Base-by-base conservation (phyloP, 30 jellyfish, hydroid and myxozoan species). In the Cassiopea xamachana region DNA sequence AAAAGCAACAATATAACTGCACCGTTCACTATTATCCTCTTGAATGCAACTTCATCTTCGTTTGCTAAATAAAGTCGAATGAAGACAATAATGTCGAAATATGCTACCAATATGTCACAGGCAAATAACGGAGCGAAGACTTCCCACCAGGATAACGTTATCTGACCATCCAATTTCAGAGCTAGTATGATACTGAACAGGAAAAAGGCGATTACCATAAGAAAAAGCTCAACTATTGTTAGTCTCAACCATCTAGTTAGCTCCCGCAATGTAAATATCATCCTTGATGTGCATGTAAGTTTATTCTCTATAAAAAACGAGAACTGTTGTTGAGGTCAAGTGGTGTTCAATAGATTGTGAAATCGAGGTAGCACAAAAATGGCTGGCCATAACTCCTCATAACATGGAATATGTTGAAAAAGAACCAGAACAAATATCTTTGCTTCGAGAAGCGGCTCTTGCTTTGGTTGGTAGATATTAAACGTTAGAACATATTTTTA, bases 61-160 rank as follows among this genome's bases (percentile, higher is more conserved):
- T 44, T 58, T n/a, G 84, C 99, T 74, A 81, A 12, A 86, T 95
- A 95, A 90, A 95, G 61, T 46, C 96, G 92, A 18, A 95, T 88
- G 73, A 95, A 95, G 44, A 95, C 99, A 73, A 95, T 95, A 18
- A 91, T 77, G 74, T 95, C 99, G 62, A 95, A 95, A 70, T 95
- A 95, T 7, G 99, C 99, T 44, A 92, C 89, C 44, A 95, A 84
- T 18, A 86, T 94, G 81, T 95, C 99, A 87, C 98, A 95, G 16
- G 97, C 98, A 79, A 84, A 95, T 44, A 95, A 69, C 1, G 99
- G 99, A 1, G 84, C 70, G 60, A 95, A 95, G 15, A 95, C 95
- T 17, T 97, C 75, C 99, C 99, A 95, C 99, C 99, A 95, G 9
- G 98, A 86, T 18, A 92, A 27, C 19, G 84, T 69, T 45, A 91